Evolutionary conservation across 1,140 invertebrate genomes (phyloP).

Genomic region (Palaemon carinicauda): DNA sequence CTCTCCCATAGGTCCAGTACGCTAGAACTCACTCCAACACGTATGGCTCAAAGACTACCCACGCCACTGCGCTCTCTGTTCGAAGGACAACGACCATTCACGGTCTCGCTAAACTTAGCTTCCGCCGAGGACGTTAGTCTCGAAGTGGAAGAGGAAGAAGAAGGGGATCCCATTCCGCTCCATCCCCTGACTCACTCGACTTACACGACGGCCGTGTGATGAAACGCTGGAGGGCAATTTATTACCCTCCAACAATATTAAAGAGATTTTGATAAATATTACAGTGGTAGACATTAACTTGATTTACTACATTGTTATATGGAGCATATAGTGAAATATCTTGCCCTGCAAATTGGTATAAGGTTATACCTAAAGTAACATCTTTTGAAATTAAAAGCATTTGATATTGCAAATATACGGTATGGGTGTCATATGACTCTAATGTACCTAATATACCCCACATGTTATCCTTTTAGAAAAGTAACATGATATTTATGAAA

Average conservation of each 20-base stretch:
- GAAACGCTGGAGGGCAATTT: neutral
- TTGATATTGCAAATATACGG: no score
- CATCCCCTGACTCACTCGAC: slow-evolving; percentile 51
- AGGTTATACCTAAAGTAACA: no score
- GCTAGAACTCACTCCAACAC: slow-evolving; percentile 44
- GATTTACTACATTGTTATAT: no score
- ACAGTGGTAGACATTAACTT: neutral
- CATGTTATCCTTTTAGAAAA: no score
- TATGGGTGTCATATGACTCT: no score
- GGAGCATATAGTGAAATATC: no score
- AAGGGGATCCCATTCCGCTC: slow-evolving; percentile 30
- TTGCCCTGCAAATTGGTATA: no score
- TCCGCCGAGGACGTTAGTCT: slow-evolving; percentile 55
- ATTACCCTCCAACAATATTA: neutral
- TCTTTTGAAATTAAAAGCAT: no score
- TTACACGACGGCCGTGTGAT: slow-evolving; percentile 49
- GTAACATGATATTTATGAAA: no score
- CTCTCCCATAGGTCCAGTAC: slow-evolving; percentile 28
- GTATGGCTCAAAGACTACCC: slow-evolving; percentile 46
- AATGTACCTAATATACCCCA: no score
- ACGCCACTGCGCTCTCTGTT: slow-evolving; percentile 52
- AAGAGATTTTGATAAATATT: neutral
- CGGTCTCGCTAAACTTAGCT: slow-evolving; percentile 57
- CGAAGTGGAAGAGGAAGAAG: slow-evolving; percentile 42
- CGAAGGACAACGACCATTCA: slow-evolving; percentile 58